phyloP scores from a whole-genome alignment of 2,888 invertebrate species.

The Nemoura dubitans region DNA sequence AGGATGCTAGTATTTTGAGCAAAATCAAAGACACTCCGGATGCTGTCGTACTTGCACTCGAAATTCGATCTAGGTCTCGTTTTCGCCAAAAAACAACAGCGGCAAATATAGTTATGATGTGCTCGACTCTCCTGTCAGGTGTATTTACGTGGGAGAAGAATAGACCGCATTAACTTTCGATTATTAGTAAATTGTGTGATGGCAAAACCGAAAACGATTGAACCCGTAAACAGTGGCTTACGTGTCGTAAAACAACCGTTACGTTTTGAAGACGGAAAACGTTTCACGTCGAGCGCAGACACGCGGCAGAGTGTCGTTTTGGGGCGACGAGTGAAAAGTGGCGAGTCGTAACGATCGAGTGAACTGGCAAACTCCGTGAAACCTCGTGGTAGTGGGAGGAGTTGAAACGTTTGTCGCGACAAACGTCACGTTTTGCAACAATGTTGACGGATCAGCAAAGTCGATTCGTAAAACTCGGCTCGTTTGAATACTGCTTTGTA shows the following conservation, averaged over 20 bases:
- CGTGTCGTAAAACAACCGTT: too few relatives aligned
- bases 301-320: neutral
- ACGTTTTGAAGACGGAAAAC: neutral
- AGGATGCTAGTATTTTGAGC: neutral
- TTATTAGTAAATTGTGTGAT: too few relatives aligned
- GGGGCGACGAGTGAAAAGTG: too few relatives aligned
- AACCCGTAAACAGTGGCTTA: too few relatives aligned
- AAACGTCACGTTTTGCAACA: neutral
- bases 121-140: too few relatives aligned
- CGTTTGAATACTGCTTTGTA: conserved; percentile 45
- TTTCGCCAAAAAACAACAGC: too few relatives aligned
- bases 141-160: too few relatives aligned
- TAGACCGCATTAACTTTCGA: too few relatives aligned
- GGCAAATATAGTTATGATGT: too few relatives aligned
- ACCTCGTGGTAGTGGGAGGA: neutral
- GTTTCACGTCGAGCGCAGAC: neutral
- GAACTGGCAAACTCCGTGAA: neutral
- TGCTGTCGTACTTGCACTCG: neutral
- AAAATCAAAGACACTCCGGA: neutral
- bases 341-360: neutral
- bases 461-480: neutral
- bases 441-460: neutral
- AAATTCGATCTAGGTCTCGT: neutral
- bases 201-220: too few relatives aligned
- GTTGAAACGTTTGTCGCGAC: neutral